These are phyloP conservation scores for Ptilorrhoa leucosticta DNA, from an alignment of 2,113 vertebrate genomes.

Conservation along the genomic window DNA sequence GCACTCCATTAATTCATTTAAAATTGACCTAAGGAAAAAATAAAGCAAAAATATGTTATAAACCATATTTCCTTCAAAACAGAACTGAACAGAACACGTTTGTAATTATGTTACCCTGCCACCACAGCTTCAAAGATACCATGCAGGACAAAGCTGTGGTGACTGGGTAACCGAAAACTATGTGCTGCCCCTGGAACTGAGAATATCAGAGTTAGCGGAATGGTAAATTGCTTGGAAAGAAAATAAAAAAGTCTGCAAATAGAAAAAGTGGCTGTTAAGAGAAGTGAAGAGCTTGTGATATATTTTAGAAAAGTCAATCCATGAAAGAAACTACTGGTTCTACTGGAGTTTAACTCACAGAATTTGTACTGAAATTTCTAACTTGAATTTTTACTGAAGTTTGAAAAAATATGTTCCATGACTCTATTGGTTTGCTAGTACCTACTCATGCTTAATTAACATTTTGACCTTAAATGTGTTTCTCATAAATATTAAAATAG, in stretches of 20 bases:
- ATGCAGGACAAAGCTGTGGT: neutral
- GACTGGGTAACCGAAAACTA: neutral
- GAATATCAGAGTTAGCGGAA: neutral
- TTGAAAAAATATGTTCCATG: neutral
- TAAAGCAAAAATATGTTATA: neutral
- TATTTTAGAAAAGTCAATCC: neutral
- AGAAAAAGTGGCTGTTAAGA: neutral
- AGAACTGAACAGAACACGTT: neutral
- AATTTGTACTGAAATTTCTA: neutral
- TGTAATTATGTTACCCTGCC: neutral
- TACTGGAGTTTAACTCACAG: neutral
- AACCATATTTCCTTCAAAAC: neutral
- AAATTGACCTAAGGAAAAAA: slow-evolving; percentile 77
- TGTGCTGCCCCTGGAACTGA: neutral
- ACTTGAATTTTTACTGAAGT: neutral
- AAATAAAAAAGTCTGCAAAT: neutral
- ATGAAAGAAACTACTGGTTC: neutral
- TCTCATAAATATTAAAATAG: neutral
- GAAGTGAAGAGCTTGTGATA: neutral
- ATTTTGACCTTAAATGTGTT: neutral
- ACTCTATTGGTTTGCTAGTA: neutral
- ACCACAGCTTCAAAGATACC: neutral
- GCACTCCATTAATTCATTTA: slow-evolving; percentile 76
- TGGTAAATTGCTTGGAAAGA: neutral
- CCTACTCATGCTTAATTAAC: neutral